Evolutionary conservation across 1,140 invertebrate species (phyloP).

Genomic region (Leptinotarsa lineolata): DNA sequence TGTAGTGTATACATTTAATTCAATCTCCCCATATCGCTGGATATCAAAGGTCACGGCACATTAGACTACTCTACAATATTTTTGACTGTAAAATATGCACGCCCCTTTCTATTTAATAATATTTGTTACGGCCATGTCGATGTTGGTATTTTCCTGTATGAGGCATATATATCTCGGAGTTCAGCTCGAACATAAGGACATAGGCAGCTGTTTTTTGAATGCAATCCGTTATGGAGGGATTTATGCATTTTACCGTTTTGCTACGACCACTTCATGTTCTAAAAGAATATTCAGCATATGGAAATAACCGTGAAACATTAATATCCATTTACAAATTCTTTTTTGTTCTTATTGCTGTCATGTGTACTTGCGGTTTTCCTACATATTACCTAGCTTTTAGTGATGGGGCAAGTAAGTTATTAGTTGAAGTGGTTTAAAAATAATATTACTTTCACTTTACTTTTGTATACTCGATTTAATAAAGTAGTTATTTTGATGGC

Average conservation of each 20-base stretch:
- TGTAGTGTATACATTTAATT: too few relatives aligned
- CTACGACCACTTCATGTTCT: conserved; percentile 25
- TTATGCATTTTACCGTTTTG: conserved; percentile 35
- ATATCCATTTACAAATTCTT: too few relatives aligned
- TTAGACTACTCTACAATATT: conserved; percentile 35
- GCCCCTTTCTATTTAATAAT: conserved; percentile 42
- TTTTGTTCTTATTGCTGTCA: too few relatives aligned
- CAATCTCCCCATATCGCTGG: neutral
- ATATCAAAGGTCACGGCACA: conserved; percentile 33
- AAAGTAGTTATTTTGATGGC: too few relatives aligned
- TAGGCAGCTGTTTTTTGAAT: conserved; percentile 34
- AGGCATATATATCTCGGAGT: conserved; percentile 19
- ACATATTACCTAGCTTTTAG: too few relatives aligned
- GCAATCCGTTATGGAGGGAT: conserved; percentile 36
- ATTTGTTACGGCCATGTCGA: conserved; percentile 42
- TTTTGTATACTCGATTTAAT: too few relatives aligned
- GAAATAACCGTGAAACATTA: too few relatives aligned
- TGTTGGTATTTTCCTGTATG: conserved; percentile 23
- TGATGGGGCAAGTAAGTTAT: too few relatives aligned
- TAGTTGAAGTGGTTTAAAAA: too few relatives aligned
- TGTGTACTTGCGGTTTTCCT: too few relatives aligned
- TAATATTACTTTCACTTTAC: too few relatives aligned
- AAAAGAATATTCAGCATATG: too few relatives aligned
- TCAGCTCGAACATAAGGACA: conserved; percentile 28
- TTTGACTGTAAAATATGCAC: conserved; percentile 41